A percentile compares a stretch with the other conserved stretches of the same genome.
Evolutionary conservation across 2,888 invertebrate species (phyloP).

Genomic region (Nomada fabriciana): DNA sequence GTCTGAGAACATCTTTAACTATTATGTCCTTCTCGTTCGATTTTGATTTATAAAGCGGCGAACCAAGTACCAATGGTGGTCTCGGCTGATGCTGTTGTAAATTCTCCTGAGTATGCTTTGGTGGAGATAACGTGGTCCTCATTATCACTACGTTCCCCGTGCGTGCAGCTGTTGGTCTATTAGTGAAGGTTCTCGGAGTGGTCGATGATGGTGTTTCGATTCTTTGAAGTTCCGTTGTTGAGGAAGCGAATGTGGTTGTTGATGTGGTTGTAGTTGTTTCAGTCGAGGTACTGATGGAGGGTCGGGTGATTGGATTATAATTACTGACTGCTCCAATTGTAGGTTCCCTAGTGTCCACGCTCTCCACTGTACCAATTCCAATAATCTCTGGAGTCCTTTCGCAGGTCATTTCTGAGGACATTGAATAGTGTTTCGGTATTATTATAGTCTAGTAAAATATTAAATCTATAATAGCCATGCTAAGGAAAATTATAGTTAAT

Average conservation of each 20-base stretch:
- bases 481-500: no score
- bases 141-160: conserved; percentile 81
- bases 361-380: conserved; percentile 87
- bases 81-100: conserved; percentile 85
- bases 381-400: conserved; percentile 84
- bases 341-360: conserved; percentile 84
- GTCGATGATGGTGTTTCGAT: conserved; percentile 68
- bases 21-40: conserved; percentile 92
- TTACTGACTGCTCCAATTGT: conserved; percentile 81
- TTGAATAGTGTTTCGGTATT: neutral
- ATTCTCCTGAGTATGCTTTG: conserved; percentile 69
- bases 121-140: conserved; percentile 77
- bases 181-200: conserved; percentile 68
- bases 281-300: conserved; percentile 77
- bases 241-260: conserved; percentile 62
- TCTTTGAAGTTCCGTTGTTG: conserved; percentile 64
- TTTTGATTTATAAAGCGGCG: conserved; percentile 87
- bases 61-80: conserved; percentile 90
- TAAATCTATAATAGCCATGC: neutral
- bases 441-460: neutral
- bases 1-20: conserved; percentile 93
- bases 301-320: conserved; percentile 74
- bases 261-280: conserved; percentile 71
- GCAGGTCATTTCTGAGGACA: conserved; percentile 77
- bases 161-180: conserved; percentile 73